Base-by-base conservation (phyloP, 2,113 vertebrate species). In the Porphyrio hochstetteri region DNA sequence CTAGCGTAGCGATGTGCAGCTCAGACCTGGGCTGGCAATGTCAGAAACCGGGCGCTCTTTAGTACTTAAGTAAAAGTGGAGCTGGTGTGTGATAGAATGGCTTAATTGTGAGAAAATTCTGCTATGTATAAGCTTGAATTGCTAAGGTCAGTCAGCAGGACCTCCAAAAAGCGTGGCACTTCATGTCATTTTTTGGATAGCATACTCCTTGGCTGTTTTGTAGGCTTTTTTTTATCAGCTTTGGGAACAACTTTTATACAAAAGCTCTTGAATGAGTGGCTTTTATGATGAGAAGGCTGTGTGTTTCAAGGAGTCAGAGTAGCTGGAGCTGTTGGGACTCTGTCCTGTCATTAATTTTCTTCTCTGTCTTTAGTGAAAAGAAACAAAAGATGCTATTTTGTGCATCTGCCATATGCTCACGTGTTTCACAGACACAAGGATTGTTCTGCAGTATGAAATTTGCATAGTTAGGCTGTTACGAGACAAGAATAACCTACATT, bases 1-100 rank as follows among this genome's bases (percentile, higher is more conserved):
- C 27, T 48, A 28, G 29, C 0, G 0, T 12, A 38, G 15, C 6
- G 1, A 11, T 64, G n/a, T 52, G 29, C 59, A 69, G 42, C 40
- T 77, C 67, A 65, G 36, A 61, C 23, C 31, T 53, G 57, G 53
- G 42, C 53, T 83, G 60, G 20, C 38, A 57, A 4, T 53, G 25
- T 65, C 71, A 80, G 80, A 88, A 83, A 57, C 18, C 23, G 11
- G 11, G 27, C 2, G 3, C 27, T 68, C 20, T 74, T 65, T 61
- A 52, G 25, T 50, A 21, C 0, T 1, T 36, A 44, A 7, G 25
- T 76, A 76, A 69, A 82, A 63, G 33, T 33, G 38, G 16, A 88
- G 15, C 21, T 76, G 48, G 9, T 10, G 9, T 24, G 31, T 48
- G 83, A 23, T 65, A 74, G 29, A 7, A 16, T 7, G 16, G n/a